Percentiles rank a stretch among this genome's conserved stretches.
Evolutionary conservation across 1,140 invertebrate genomes (phyloP).

Genomic region (Ylistrum balloti): DNA sequence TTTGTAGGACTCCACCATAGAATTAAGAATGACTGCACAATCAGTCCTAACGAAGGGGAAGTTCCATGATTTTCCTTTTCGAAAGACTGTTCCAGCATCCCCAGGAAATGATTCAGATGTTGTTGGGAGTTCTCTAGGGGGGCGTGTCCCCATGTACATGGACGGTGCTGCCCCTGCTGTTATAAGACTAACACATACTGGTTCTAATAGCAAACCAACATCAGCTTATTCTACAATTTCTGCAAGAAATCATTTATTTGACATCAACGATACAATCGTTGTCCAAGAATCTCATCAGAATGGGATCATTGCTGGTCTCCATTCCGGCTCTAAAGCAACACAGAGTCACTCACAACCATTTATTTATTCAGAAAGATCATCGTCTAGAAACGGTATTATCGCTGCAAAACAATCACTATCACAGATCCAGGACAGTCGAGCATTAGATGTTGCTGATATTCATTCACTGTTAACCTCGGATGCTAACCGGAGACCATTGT

Average conservation of each 20-base stretch:
- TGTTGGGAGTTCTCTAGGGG: constrained; percentile 1
- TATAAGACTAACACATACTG: constrained; percentile 46
- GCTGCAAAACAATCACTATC: not conserved
- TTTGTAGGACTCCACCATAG: not conserved
- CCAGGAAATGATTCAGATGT: constrained; percentile 33
- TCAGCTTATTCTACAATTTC: constrained; percentile 10
- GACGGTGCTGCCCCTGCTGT: constrained; percentile 32
- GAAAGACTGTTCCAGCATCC: not conserved
- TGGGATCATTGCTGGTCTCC: not conserved
- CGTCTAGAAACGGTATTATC: not conserved
- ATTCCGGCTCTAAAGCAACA: not conserved
- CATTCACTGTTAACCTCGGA: not conserved
- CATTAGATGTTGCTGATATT: constrained; percentile 15
- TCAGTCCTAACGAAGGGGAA: not conserved
- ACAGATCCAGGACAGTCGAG: not conserved
- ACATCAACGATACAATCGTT: not conserved
- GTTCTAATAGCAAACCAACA: not conserved
- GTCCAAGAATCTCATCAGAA: not conserved
- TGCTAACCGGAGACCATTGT: not conserved
- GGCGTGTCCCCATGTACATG: constrained; percentile 47
- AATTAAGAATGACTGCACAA: constrained; percentile 14
- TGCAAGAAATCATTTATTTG: not conserved
- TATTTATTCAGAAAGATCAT: not conserved
- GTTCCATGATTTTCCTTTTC: constrained; percentile 5
- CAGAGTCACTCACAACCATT: not conserved